Conservation (phyloP, 2,113 vertebrate genomes). For the Aplodontia rufa region DNA sequence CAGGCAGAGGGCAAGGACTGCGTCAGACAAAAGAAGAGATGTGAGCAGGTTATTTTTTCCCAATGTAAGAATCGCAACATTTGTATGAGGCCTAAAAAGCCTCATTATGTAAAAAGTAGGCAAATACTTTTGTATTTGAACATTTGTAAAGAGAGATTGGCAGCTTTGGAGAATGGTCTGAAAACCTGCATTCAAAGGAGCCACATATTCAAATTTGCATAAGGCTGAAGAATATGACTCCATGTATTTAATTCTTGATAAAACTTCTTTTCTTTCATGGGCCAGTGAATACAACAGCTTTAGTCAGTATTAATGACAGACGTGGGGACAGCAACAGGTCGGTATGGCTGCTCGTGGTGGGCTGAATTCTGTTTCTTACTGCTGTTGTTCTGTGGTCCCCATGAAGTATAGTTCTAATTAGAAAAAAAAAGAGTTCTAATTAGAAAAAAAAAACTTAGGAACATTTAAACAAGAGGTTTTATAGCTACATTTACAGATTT, state of each 20-base stretch:
- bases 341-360: not conserved
- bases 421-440: not conserved
- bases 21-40: slow-evolving; percentile 47
- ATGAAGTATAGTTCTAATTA: not conserved
- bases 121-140: slow-evolving; percentile 45
- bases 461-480: not conserved
- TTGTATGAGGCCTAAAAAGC: slow-evolving; percentile 39
- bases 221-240: slow-evolving; percentile 22
- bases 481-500: not conserved
- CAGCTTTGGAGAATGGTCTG: not conserved
- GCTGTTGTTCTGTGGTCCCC: not conserved
- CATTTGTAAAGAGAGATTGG: slow-evolving; percentile 21
- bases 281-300: not conserved
- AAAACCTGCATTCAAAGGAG: slow-evolving; percentile 36
- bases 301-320: not conserved
- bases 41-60: slow-evolving; percentile 24
- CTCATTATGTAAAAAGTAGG: slow-evolving; percentile 42
- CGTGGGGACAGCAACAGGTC: not conserved
- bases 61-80: slow-evolving; percentile 40
- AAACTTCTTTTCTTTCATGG: slow-evolving; percentile 9
- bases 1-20: slow-evolving; percentile 5
- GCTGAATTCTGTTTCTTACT: not conserved
- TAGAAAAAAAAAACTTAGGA: not conserved
- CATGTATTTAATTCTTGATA: not conserved
- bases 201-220: slow-evolving; percentile 34